Evolutionary conservation across 2,888 invertebrate genomes (phyloP).

Genomic region (Hanleya hanleyi): DNA sequence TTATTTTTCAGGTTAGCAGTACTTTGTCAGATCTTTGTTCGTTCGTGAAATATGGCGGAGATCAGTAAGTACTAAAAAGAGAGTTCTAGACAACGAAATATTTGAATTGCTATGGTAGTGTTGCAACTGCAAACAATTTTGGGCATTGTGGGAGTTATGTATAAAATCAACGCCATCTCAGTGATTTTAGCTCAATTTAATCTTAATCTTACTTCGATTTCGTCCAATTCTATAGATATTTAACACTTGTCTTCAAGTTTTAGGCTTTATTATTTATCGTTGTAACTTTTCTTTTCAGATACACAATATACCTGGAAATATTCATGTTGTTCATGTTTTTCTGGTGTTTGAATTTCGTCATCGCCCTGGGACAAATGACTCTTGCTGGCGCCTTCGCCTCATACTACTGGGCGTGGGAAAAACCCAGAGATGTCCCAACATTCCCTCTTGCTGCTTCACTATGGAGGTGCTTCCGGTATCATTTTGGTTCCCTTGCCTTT

Average conservation of each 20-base stretch:
- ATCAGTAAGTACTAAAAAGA: not conserved
- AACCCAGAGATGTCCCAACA: slow-evolving; percentile 84
- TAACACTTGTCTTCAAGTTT: no score
- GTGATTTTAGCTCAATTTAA: no score
- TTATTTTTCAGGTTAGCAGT: no score
- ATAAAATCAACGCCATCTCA: no score
- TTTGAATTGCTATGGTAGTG: no score
- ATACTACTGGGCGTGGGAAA: slow-evolving; percentile 95
- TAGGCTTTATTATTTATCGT: no score
- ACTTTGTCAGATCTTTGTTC: no score
- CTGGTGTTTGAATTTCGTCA: slow-evolving; percentile 94
- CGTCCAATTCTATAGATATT: no score
- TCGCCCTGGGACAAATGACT: slow-evolving; percentile 90
- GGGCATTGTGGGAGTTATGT: no score
- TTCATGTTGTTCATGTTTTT: slow-evolving; percentile 77
- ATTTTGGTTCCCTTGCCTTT: slow-evolving; percentile 92
- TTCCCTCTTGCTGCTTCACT: slow-evolving; percentile 86
- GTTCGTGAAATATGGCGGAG: slow-evolving; percentile 6
- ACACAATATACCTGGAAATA: slow-evolving; percentile 64
- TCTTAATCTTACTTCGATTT: no score
- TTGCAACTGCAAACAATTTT: no score
- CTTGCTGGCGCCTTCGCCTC: slow-evolving; percentile 81
- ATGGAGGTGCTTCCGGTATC: slow-evolving; percentile 77
- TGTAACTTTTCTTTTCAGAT: slow-evolving; percentile 51
- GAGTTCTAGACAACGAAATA: no score